phyloP scores from a whole-genome alignment of 2,113 vertebrate species.

The Ictalurus furcatus region DNA sequence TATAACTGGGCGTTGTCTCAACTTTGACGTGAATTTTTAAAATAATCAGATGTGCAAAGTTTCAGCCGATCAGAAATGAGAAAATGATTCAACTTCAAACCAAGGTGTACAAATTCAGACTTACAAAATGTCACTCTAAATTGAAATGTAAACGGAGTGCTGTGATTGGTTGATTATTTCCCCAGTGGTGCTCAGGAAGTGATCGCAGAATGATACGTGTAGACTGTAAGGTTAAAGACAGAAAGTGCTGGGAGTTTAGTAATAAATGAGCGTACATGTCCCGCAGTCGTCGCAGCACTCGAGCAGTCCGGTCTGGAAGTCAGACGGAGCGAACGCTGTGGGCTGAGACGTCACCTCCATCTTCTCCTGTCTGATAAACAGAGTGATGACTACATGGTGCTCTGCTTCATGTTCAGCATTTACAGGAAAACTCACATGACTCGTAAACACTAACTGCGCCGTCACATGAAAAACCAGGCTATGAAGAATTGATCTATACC shows the following conservation, averaged over 20 bases:
- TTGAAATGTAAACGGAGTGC: background rate
- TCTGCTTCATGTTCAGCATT: no score
- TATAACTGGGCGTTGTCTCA: background rate
- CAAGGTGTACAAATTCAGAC: background rate
- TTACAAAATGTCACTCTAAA: background rate
- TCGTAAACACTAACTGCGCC: background rate
- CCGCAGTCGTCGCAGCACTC: constrained; percentile 60
- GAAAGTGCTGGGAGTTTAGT: background rate
- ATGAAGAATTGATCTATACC: background rate
- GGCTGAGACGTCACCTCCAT: constrained; percentile 64
- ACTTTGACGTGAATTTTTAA: no score
- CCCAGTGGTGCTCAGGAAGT: background rate
- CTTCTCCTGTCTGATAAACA: background rate
- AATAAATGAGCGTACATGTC: constrained; percentile 58
- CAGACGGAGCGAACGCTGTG: constrained; percentile 35
- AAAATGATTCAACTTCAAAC: background rate
- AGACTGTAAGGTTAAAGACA: background rate
- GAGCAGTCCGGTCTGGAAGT: constrained; percentile 68
- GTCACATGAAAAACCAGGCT: background rate
- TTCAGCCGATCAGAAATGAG: background rate
- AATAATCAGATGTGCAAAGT: background rate
- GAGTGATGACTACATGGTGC: background rate
- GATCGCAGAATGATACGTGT: background rate
- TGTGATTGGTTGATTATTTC: background rate
- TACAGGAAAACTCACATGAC: background rate